Conservation (phyloP, 30 jellyfish, hydroid and myxozoan species). For the Chrysaora quinquecirrha region DNA sequence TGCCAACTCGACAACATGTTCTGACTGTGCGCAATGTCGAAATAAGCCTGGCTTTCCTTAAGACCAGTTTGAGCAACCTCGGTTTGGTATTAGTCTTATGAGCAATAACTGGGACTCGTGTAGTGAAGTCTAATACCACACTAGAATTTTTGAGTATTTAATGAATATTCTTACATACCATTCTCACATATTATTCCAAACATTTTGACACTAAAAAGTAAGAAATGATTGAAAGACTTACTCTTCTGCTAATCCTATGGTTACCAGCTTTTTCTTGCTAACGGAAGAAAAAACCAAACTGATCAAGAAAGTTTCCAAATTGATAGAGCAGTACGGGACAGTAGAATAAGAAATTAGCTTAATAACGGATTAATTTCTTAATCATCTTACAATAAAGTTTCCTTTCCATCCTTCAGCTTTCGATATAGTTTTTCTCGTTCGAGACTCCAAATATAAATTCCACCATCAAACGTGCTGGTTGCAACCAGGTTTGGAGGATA, state of each 20-base stretch:
- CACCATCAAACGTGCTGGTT: conserved; percentile 81
- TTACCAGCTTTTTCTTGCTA: conserved; percentile 39
- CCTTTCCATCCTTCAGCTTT: conserved; percentile 49
- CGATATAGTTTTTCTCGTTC: conserved; percentile 69
- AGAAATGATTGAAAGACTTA: conserved; percentile 7
- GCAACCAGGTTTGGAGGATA: conserved; percentile 71
- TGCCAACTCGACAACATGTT: no score
- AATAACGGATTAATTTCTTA: neutral
- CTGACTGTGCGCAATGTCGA: no score
- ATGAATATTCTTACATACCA: no score
- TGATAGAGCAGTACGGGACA: no score
- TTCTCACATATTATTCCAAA: no score
- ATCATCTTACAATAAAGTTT: conserved; percentile 25
- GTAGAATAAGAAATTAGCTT: neutral
- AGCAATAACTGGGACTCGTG: no score
- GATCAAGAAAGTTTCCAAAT: neutral
- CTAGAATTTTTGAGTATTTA: no score
- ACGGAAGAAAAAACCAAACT: neutral
- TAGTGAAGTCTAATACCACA: no score
- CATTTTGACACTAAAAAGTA: no score
- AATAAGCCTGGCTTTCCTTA: no score
- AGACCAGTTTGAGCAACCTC: no score
- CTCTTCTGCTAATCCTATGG: conserved; percentile 36
- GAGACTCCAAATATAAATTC: conserved; percentile 68
- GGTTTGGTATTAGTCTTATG: no score